Evolutionary conservation across 2,113 vertebrate genomes (phyloP).

Genomic region (Nestor notabilis): DNA sequence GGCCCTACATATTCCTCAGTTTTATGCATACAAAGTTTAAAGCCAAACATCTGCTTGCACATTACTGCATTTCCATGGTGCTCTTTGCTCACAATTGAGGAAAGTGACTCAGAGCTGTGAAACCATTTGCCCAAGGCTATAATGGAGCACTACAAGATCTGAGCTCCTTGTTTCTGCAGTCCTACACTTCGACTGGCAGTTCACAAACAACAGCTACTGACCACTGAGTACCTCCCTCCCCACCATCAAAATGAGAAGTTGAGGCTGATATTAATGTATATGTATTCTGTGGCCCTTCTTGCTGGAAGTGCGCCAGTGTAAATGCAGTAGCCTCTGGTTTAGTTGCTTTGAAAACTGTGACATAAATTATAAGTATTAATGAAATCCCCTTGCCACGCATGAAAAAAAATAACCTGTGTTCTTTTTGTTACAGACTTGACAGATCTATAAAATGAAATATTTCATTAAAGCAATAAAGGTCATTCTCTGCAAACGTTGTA

Average conservation of each 20-base stretch:
- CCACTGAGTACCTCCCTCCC: background rate
- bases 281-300: background rate
- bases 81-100: background rate
- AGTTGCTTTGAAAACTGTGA: background rate
- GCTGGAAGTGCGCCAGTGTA: background rate
- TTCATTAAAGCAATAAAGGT: background rate
- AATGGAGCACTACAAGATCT: background rate
- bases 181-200: background rate
- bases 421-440: background rate
- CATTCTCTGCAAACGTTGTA: background rate
- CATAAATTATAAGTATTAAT: background rate
- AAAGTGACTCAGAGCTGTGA: background rate
- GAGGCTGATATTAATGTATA: background rate
- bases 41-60: background rate
- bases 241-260: background rate
- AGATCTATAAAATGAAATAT: background rate
- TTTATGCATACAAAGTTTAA: background rate
- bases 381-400: fast-evolving
- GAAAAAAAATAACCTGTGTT: background rate
- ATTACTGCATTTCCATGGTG: background rate
- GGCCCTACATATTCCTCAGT: background rate
- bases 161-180: background rate
- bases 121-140: background rate
- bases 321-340: background rate
- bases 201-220: background rate